Evolutionary conservation across 2,113 vertebrate species (phyloP).

Genomic region (Antigone vipio): DNA sequence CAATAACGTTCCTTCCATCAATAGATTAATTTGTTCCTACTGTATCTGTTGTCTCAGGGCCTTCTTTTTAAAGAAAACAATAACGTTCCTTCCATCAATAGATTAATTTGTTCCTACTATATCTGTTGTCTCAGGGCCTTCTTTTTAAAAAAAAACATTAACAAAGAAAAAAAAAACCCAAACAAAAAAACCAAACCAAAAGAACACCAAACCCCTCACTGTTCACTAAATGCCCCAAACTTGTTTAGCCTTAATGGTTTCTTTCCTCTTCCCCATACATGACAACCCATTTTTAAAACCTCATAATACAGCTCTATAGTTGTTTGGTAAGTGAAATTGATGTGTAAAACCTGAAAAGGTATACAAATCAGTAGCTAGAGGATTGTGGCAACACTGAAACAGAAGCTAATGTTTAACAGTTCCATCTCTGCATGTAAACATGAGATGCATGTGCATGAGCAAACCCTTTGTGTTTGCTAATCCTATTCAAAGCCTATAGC

Average conservation of each 20-base stretch:
- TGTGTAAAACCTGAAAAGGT: not conserved
- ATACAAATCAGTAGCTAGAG: not conserved
- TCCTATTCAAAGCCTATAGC: not conserved
- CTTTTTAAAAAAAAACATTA: not conserved
- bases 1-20: not conserved
- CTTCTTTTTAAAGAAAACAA: not conserved
- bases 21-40: not conserved
- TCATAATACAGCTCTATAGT: not conserved
- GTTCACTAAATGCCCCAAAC: not conserved
- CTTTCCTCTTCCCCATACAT: not conserved
- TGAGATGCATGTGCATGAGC: not conserved
- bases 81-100: not conserved
- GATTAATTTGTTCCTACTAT: not conserved
- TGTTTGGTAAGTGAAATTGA: not conserved
- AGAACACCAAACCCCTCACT: not conserved
- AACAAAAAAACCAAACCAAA: not conserved
- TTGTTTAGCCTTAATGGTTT: not conserved
- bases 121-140: not conserved
- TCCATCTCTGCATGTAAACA: not conserved
- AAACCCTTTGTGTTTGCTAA: slow-evolving; percentile 18
- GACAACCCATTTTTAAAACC: not conserved
- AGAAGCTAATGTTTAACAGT: not conserved
- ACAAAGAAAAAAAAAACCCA: not conserved
- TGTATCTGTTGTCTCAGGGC: not conserved
- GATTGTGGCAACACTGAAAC: not conserved